Percentiles rank a stretch among this genome's conserved stretches.
Conservation (phyloP, 2,888 invertebrate genomes). For the Sympetrum striolatum region DNA sequence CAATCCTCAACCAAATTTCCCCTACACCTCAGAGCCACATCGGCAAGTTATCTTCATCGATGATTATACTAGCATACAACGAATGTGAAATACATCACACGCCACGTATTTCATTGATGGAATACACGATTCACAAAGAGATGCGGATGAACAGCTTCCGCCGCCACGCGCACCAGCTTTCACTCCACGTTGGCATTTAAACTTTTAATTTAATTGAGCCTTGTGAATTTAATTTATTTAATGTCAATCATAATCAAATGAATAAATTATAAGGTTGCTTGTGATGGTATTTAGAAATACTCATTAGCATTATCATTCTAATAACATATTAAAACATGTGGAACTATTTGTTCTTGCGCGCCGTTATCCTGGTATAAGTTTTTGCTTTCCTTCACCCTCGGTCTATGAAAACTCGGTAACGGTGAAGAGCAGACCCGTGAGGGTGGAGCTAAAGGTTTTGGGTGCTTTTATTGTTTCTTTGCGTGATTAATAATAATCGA, state of each 20-base stretch:
- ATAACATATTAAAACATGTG: neutral
- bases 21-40: too few relatives aligned
- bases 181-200: slow-evolving; percentile 43
- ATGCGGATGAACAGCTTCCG: neutral
- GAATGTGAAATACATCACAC: neutral
- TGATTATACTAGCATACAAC: too few relatives aligned
- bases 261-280: neutral
- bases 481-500: slow-evolving; percentile 7
- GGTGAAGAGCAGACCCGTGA: slow-evolving; percentile 10
- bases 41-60: too few relatives aligned
- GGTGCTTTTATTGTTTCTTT: slow-evolving; percentile 38
- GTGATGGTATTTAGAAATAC: neutral
- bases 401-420: slow-evolving; percentile 37
- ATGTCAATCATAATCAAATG: neutral
- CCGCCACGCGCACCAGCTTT: slow-evolving; percentile 34
- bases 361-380: neutral
- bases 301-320: neutral
- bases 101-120: neutral
- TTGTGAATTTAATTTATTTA: neutral
- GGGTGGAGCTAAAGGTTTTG: slow-evolving; percentile 29
- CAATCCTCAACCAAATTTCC: too few relatives aligned
- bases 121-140: neutral
- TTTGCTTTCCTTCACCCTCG: neutral
- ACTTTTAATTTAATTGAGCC: neutral
- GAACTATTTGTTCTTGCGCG: slow-evolving; percentile 22